These are phyloP conservation scores for Gadus chalcogrammus DNA, from an alignment of 2,113 vertebrate genomes.

Conservation along the genomic window DNA sequence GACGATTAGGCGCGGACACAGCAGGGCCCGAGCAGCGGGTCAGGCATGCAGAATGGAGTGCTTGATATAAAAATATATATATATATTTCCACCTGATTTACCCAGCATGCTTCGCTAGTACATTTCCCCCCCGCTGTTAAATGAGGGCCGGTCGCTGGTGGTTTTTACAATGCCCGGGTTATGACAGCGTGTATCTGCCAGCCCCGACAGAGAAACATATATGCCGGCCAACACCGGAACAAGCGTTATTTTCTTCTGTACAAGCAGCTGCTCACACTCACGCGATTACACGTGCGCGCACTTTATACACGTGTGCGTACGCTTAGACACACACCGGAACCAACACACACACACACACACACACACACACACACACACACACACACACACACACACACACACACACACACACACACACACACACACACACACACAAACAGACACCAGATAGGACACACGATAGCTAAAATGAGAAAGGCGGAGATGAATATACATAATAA, in stretches of 20 bases:
- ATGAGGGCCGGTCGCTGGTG: constrained; percentile 36
- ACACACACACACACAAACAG: not conserved
- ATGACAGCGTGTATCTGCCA: constrained; percentile 43
- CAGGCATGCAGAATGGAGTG: not conserved
- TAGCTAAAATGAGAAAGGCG: too few relatives aligned
- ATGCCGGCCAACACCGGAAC: not conserved
- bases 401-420: too few relatives aligned
- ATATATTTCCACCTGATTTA: constrained; percentile 16
- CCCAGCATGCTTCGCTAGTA: constrained; percentile 24
- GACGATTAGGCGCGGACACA: not conserved
- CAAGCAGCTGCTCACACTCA: not conserved
- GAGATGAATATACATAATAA: not conserved
- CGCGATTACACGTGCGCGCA: not conserved
- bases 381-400: not conserved
- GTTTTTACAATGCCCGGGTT: constrained; percentile 42
- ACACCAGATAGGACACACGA: not conserved
- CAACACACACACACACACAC: not conserved
- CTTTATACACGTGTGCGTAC: not conserved
- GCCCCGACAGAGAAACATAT: constrained; percentile 30
- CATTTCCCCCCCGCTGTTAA: constrained; percentile 47
- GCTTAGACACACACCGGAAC: constrained; percentile 10
- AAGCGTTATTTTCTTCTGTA: not conserved
- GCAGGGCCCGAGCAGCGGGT: too few relatives aligned
- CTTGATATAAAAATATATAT: not conserved
- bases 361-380: not conserved